Evolutionary conservation across 2,113 vertebrate genomes (phyloP).

Genomic region (Aphelocoma coerulescens): DNA sequence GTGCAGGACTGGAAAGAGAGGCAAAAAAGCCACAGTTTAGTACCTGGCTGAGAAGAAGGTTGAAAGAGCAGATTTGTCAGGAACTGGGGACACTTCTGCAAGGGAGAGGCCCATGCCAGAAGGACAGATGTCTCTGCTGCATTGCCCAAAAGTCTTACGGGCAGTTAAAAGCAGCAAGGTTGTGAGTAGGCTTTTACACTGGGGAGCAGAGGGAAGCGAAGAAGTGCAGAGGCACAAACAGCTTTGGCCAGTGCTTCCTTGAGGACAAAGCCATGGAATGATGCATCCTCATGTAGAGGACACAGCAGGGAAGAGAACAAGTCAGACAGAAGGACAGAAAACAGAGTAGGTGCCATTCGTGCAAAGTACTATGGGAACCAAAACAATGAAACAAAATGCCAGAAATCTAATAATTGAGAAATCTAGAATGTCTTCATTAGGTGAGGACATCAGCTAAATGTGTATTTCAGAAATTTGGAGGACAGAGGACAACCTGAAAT

Average conservation of each 20-base stretch:
- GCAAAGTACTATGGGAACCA: not conserved
- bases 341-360: not conserved
- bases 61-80: not conserved
- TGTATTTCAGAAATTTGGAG: not conserved
- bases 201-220: not conserved
- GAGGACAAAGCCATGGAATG: not conserved
- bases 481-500: not conserved
- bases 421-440: not conserved
- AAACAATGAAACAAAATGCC: not conserved
- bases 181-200: not conserved
- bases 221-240: not conserved
- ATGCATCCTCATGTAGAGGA: rapidly evolving
- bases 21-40: not conserved
- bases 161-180: not conserved
- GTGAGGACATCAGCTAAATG: not conserved
- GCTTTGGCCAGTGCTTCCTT: not conserved
- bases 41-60: not conserved
- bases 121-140: not conserved
- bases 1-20: not conserved
- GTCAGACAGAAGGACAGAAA: not conserved
- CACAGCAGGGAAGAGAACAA: not conserved
- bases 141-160: not conserved
- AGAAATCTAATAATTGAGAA: not conserved
- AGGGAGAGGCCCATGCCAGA: not conserved
- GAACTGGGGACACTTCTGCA: not conserved